A percentile compares a stretch with the other conserved stretches of the same genome.
phyloP scores from a whole-genome alignment of 2,888 invertebrate genomes.

The Nudaria mundana region DNA sequence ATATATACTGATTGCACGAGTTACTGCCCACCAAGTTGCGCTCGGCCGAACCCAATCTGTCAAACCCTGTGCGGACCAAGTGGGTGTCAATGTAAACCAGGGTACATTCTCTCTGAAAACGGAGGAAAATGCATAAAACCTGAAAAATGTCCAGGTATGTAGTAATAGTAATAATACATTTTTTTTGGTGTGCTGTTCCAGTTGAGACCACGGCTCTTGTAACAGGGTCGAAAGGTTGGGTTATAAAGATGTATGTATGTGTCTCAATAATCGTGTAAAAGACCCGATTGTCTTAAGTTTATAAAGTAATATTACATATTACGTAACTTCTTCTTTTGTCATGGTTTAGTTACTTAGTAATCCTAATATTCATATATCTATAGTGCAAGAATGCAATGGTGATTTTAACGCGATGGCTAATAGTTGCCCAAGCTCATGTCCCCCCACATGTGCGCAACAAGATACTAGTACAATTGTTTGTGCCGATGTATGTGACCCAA shows the following conservation, averaged over 20 bases:
- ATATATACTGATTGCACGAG: constrained; percentile 2
- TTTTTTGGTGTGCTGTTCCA: too few relatives aligned
- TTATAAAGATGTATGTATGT: too few relatives aligned
- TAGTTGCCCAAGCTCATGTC: constrained; percentile 31
- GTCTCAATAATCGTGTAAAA: too few relatives aligned
- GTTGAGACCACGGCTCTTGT: too few relatives aligned
- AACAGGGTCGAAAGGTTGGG: too few relatives aligned
- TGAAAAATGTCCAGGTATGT: not conserved
- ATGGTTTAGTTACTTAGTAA: too few relatives aligned
- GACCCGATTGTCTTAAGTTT: too few relatives aligned
- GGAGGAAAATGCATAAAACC: not conserved
- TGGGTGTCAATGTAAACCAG: constrained; percentile 2
- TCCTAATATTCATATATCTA: too few relatives aligned
- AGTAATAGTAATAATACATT: too few relatives aligned
- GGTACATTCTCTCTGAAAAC: not conserved
- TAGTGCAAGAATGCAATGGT: constrained; percentile 22
- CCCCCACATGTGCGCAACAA: constrained; percentile 30
- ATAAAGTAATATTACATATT: too few relatives aligned
- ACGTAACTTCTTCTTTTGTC: too few relatives aligned
- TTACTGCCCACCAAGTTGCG: constrained; percentile 1
- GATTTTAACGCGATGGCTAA: constrained; percentile 38
- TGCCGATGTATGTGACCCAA: constrained; percentile 12
- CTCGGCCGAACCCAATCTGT: not conserved
- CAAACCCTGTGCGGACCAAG: not conserved
- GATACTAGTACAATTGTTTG: constrained; percentile 4